Conservation (phyloP, 2,113 vertebrate species). For the Arizona elegans region DNA sequence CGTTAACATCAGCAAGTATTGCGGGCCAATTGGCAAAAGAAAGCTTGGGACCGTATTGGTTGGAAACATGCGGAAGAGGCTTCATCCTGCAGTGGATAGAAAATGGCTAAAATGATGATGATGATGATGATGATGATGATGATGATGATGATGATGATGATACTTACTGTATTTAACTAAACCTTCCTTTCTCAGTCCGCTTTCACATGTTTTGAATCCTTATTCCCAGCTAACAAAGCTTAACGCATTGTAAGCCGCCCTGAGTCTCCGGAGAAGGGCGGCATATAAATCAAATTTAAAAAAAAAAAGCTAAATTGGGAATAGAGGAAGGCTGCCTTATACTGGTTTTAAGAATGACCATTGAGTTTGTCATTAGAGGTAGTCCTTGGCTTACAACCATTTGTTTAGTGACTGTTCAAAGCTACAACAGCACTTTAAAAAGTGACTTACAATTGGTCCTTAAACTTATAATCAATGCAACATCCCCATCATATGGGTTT, state of each 20-base stretch:
- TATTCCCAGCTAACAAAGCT: background rate
- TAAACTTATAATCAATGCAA: background rate
- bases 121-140: background rate
- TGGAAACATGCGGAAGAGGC: background rate
- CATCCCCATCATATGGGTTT: background rate
- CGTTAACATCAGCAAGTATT: background rate
- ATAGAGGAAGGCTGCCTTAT: background rate
- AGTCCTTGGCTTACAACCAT: background rate
- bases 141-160: background rate
- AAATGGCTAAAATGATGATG: background rate
- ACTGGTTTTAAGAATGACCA: background rate
- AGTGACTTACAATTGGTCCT: background rate
- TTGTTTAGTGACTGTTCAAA: background rate
- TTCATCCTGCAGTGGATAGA: background rate
- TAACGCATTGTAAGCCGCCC: too few species aligned
- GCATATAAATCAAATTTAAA: too few species aligned
- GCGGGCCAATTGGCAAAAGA: background rate
- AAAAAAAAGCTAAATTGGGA: background rate
- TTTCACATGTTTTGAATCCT: background rate
- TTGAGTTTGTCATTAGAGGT: background rate
- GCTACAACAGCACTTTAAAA: background rate
- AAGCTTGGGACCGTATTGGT: background rate
- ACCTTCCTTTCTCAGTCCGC: background rate
- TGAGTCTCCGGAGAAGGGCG: too few species aligned
- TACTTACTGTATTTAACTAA: background rate